phyloP scores from a whole-genome alignment of 2,797 vertebrate genomes.

The Urophycis tenuis region DNA sequence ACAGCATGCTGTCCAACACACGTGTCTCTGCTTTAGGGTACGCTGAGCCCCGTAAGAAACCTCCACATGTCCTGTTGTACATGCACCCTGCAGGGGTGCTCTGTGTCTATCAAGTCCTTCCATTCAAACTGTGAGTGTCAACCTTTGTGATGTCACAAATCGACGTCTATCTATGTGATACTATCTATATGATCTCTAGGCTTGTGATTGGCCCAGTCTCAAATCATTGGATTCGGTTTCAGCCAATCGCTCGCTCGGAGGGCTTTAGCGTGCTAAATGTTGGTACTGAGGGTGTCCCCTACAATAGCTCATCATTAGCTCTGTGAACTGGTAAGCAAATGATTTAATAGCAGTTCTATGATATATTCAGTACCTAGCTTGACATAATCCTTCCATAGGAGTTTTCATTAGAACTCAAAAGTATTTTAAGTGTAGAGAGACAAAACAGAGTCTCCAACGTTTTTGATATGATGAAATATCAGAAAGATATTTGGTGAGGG shows the following conservation, averaged over 20 bases:
- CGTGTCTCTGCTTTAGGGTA: constrained; percentile 24
- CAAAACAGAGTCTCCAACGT: background rate
- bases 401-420: constrained; percentile 24
- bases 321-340: constrained; percentile 49
- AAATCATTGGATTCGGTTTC: background rate
- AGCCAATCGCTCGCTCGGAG: background rate
- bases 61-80: constrained; percentile 36
- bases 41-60: no score
- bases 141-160: background rate
- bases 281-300: background rate
- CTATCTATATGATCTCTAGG: background rate
- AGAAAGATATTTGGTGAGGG: constrained; percentile 2
- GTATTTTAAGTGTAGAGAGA: constrained; percentile 16
- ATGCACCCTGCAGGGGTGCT: background rate
- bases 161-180: background rate
- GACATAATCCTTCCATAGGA: constrained; percentile 13
- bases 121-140: background rate
- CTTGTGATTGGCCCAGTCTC: background rate
- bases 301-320: background rate
- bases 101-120: background rate
- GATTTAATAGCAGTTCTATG: constrained; percentile 27
- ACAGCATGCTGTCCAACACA: constrained; percentile 30
- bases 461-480: background rate
- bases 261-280: background rate
- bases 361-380: constrained; percentile 22